phyloP scores from a whole-genome alignment of 2,888 invertebrate genomes.

The Micropterix aruncella region DNA sequence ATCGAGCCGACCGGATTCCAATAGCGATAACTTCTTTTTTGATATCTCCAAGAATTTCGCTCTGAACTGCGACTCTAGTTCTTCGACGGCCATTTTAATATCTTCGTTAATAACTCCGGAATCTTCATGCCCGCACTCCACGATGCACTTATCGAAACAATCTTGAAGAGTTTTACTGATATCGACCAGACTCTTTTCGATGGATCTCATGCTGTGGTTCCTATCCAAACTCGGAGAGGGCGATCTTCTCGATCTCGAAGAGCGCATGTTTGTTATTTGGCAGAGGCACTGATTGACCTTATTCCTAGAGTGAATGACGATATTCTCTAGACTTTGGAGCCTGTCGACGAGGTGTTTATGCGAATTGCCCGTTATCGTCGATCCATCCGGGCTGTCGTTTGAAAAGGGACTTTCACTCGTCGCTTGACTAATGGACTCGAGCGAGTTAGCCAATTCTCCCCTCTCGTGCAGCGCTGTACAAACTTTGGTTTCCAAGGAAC shows the following conservation, averaged over 20 bases:
- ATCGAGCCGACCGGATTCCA: slow-evolving; percentile 53
- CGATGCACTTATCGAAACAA: slow-evolving; percentile 42
- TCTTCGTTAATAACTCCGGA: slow-evolving; percentile 29
- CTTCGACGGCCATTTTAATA: slow-evolving; percentile 43
- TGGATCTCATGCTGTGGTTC: slow-evolving; percentile 43
- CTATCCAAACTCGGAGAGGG: slow-evolving; percentile 52
- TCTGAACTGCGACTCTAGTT: slow-evolving; percentile 52
- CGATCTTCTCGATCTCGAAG: slow-evolving; percentile 45
- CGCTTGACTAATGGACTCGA: slow-evolving; percentile 37
- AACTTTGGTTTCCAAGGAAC: slow-evolving; percentile 64
- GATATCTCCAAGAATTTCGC: slow-evolving; percentile 55
- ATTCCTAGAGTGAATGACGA: slow-evolving; percentile 47
- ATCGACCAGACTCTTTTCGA: slow-evolving; percentile 49
- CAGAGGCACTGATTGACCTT: slow-evolving; percentile 54
- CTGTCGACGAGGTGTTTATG: slow-evolving; percentile 42
- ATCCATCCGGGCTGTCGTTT: slow-evolving; percentile 21
- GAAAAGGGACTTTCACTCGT: slow-evolving; percentile 26
- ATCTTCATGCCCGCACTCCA: slow-evolving; percentile 26
- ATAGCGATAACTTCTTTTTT: slow-evolving; percentile 48
- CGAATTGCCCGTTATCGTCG: slow-evolving; percentile 32
- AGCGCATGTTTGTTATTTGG: slow-evolving; percentile 47
- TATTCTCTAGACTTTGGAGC: slow-evolving; percentile 44
- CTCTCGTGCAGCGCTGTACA: slow-evolving; percentile 40
- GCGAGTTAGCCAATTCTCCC: slow-evolving; percentile 36
- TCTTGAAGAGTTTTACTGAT: slow-evolving; percentile 46